Conservation (phyloP, 2,797 vertebrate species). For the Brachyrhaphis roseni region DNA sequence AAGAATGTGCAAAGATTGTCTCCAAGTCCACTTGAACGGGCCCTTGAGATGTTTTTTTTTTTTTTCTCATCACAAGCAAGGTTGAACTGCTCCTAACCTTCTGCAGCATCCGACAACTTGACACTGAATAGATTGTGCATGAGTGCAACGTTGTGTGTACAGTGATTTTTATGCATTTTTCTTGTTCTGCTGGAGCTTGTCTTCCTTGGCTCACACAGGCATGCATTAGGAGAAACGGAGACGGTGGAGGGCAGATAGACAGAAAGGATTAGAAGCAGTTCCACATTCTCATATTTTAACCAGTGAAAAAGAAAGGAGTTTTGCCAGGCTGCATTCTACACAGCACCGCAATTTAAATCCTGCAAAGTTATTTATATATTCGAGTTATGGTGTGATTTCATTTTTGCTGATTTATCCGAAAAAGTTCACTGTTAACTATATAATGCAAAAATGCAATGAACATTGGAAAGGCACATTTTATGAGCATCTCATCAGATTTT, state of each 20-base stretch:
- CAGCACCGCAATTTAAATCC: background rate
- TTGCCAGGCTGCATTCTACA: background rate
- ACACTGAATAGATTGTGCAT: constrained; percentile 22
- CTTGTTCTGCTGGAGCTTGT: constrained; percentile 36
- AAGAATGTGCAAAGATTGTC: constrained; percentile 43
- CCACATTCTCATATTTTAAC: background rate
- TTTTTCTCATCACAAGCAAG: constrained; percentile 43
- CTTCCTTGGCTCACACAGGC: constrained; percentile 3
- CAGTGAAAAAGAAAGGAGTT: background rate
- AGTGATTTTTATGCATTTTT: constrained; percentile 42
- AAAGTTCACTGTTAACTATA: background rate
- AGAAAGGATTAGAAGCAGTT: background rate
- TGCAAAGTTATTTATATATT: background rate
- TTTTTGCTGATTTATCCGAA: background rate
- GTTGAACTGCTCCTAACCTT: constrained; percentile 31
- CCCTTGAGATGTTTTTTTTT: constrained; percentile 55
- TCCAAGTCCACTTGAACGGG: constrained; percentile 48
- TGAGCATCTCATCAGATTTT: background rate
- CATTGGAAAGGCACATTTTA: background rate
- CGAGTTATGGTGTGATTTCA: background rate
- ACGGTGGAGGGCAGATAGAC: background rate
- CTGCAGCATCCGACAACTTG: constrained; percentile 15
- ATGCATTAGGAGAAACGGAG: background rate
- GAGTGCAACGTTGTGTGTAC: constrained; percentile 10
- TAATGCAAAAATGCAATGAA: background rate